Evolutionary conservation across 2,797 vertebrate species (phyloP).

Genomic region (Psittacula derbiana): DNA sequence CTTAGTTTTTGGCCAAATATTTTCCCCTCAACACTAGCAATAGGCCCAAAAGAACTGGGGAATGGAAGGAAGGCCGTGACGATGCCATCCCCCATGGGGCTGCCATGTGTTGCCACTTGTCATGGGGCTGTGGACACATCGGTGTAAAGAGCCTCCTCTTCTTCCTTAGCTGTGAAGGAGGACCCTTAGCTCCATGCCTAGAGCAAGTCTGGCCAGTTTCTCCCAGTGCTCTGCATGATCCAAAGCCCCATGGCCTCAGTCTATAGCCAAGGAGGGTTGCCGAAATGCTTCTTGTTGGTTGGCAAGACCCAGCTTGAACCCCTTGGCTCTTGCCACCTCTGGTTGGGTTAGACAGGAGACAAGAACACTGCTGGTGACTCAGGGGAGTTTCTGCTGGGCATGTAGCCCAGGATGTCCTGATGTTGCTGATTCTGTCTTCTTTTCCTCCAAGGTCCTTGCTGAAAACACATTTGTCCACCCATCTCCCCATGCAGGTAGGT

Average conservation of each 20-base stretch:
- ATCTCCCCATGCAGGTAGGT: not conserved
- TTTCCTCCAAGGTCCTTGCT: not conserved
- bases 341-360: not conserved
- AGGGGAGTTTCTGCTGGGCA: not conserved
- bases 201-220: not conserved
- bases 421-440: not conserved
- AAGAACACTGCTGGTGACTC: not conserved
- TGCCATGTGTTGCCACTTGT: not conserved
- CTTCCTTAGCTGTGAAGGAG: not conserved
- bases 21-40: not conserved
- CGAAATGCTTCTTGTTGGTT: not conserved
- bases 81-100: not conserved
- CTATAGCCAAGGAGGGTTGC: not conserved
- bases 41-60: not conserved
- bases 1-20: not conserved
- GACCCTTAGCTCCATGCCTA: not conserved
- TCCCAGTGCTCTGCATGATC: not conserved
- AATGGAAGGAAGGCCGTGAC: not conserved
- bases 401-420: not conserved
- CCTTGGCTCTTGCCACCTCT: not conserved
- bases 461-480: not conserved
- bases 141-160: not conserved
- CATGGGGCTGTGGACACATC: fast-evolving
- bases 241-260: not conserved
- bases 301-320: not conserved